phyloP scores from a whole-genome alignment of 2,888 invertebrate species.

The Isotomurus palustris region DNA sequence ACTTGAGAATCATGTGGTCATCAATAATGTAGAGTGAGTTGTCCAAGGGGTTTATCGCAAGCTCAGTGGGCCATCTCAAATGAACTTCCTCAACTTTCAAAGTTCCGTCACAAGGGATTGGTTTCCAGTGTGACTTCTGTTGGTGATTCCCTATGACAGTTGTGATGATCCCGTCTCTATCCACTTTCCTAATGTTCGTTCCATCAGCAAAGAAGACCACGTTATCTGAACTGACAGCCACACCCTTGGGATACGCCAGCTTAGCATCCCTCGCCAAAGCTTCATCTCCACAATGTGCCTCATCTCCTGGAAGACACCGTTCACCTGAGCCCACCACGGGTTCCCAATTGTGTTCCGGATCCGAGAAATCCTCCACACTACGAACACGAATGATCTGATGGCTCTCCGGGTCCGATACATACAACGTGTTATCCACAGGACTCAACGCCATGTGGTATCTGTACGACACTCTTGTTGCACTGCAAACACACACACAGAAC shows the following conservation, averaged over 20 bases:
- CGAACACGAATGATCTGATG: slow-evolving; percentile 87
- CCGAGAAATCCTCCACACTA: slow-evolving; percentile 72
- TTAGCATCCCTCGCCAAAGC: slow-evolving; percentile 88
- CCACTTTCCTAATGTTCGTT: slow-evolving; percentile 88
- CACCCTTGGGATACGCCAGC: slow-evolving; percentile 86
- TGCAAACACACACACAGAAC: slow-evolving; percentile 51
- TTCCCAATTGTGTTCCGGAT: slow-evolving; percentile 90
- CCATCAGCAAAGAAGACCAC: slow-evolving; percentile 93
- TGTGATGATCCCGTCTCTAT: slow-evolving; percentile 83
- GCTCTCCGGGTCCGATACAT: slow-evolving; percentile 93
- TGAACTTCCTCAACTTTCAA: slow-evolving; percentile 85
- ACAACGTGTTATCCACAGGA: slow-evolving; percentile 86
- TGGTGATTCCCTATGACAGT: slow-evolving; percentile 89
- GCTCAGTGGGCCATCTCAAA: slow-evolving; percentile 91
- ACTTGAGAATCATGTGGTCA: slow-evolving; percentile 87
- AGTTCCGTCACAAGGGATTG: slow-evolving; percentile 86
- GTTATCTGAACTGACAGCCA: slow-evolving; percentile 87
- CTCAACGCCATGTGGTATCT: slow-evolving; percentile 95
- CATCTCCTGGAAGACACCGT: slow-evolving; percentile 85
- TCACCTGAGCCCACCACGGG: slow-evolving; percentile 92
- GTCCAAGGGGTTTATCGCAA: slow-evolving; percentile 89
- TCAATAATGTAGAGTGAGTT: slow-evolving; percentile 93
- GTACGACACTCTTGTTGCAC: slow-evolving; percentile 88
- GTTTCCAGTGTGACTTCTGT: slow-evolving; percentile 90
- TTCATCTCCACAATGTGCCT: slow-evolving; percentile 93